phyloP scores from a whole-genome alignment of 2,797 vertebrate species.

The Todus mexicanus region DNA sequence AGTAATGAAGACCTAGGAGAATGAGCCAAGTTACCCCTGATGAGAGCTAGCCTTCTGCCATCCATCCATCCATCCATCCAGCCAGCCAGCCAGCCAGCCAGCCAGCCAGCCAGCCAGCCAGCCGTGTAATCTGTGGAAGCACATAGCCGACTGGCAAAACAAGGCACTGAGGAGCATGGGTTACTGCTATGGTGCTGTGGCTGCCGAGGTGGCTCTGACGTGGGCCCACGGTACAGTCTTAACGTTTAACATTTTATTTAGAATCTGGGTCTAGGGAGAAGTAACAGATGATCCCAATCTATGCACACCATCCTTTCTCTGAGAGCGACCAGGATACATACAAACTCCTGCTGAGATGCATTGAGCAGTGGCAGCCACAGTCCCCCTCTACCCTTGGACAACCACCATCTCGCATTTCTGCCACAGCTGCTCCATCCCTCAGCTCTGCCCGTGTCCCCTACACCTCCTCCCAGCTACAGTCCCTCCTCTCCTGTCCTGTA shows the following conservation, averaged over 20 bases:
- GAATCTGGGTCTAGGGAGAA: background rate
- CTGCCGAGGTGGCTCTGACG: background rate
- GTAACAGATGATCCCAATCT: background rate
- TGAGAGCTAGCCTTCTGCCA: background rate
- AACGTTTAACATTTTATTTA: background rate
- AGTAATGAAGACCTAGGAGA: background rate
- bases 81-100: no score
- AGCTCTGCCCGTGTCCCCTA: background rate
- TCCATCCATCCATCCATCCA: no score
- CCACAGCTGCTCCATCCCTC: background rate
- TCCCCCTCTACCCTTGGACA: background rate
- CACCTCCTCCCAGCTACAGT: background rate
- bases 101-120: no score
- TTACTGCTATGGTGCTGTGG: background rate
- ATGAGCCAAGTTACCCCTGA: background rate
- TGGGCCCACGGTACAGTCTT: background rate
- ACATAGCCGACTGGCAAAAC: background rate
- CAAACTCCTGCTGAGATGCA: background rate
- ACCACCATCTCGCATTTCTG: background rate
- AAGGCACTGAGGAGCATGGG: background rate
- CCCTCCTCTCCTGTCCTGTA: background rate
- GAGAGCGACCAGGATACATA: background rate
- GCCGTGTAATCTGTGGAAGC: background rate
- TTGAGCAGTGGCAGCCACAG: accelerated
- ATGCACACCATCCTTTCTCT: background rate